phyloP scores from a whole-genome alignment of 1,140 invertebrate genomes.

The Papilio dardanus region DNA sequence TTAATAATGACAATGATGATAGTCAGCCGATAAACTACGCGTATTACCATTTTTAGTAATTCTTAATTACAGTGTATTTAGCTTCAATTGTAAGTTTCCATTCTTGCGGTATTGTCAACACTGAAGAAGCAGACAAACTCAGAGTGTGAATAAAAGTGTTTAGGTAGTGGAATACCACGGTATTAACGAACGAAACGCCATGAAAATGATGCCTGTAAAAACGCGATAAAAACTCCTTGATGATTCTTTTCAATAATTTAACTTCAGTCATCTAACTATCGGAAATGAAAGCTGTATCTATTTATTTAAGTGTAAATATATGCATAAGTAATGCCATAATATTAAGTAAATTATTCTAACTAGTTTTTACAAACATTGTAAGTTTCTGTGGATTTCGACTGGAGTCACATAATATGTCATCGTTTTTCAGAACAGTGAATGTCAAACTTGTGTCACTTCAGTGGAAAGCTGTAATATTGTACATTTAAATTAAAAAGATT shows the following conservation, averaged over 20 bases:
- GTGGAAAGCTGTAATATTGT: constrained; percentile 42
- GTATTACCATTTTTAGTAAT: constrained; percentile 72
- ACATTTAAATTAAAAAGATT: constrained; percentile 54
- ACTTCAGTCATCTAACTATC: background rate
- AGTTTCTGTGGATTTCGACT: background rate
- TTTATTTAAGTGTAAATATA: constrained; percentile 63
- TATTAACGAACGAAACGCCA: too few relatives aligned
- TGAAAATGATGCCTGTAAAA: background rate
- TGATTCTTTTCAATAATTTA: background rate
- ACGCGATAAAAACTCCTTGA: background rate
- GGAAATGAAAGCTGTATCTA: constrained; percentile 45
- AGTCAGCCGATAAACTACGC: constrained; percentile 77
- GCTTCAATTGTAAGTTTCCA: background rate
- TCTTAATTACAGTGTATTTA: background rate
- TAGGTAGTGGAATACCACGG: too few relatives aligned
- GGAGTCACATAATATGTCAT: too few relatives aligned
- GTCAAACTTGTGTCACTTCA: too few relatives aligned
- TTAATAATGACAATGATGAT: constrained; percentile 50
- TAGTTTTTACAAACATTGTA: constrained; percentile 59
- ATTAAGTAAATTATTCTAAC: constrained; percentile 71
- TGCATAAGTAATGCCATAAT: constrained; percentile 61
- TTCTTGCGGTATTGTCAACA: background rate
- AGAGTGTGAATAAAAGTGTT: too few relatives aligned
- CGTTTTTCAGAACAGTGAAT: too few relatives aligned
- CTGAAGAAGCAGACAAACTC: too few relatives aligned